Base-by-base conservation (phyloP, 2,888 invertebrate genomes). In the Furcula furcula region DNA sequence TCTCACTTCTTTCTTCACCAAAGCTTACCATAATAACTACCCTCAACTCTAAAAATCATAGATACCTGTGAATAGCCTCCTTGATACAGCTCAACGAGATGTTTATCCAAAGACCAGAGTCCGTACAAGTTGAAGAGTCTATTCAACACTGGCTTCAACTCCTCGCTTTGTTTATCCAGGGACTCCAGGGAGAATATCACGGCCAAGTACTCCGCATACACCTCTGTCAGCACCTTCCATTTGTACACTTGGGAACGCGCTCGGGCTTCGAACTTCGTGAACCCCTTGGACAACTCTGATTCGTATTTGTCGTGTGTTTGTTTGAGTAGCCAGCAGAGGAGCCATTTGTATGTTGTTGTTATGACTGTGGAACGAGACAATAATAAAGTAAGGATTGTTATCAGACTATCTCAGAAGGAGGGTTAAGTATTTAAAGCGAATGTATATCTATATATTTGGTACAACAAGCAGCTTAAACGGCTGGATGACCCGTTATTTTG, bases 201-300 rank as follows among this genome's bases (percentile, higher is more conserved):
- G 0, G 91, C 90, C 14, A 91, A 76, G 59, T 92, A 92, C 69
- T 97, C 96, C 6, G 94, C 94, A 71, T 94, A 98, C 1, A 92
- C 94, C 45, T 92, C 82, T 0, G 96, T 93, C 0, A 98, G 83
- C 10, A 92, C 91, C 21, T 93, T 91, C 51, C 95, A 95, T 48
- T 92, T 90, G 75, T 94, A 95, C 3, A 96, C 96, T 82, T 98
- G 97, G 0, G 93, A 91, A 57, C 94, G 92, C 67, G 94, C 95
- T 36, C 94, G 91, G 0, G 97, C 95, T 15, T 92, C 91, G 69
- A 97, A 96, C 47, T 91, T 91, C 47, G 94, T 91, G 0, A 89
- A 77, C 0, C 93, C 93, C 9, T 81, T 78, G 0, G 87, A 65
- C 10, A 92, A 56, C 29, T 92, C 89, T 0, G 77, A 51, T 30